Base-by-base conservation (phyloP, 2,888 invertebrate species). In the Hylaea fasciaria region DNA sequence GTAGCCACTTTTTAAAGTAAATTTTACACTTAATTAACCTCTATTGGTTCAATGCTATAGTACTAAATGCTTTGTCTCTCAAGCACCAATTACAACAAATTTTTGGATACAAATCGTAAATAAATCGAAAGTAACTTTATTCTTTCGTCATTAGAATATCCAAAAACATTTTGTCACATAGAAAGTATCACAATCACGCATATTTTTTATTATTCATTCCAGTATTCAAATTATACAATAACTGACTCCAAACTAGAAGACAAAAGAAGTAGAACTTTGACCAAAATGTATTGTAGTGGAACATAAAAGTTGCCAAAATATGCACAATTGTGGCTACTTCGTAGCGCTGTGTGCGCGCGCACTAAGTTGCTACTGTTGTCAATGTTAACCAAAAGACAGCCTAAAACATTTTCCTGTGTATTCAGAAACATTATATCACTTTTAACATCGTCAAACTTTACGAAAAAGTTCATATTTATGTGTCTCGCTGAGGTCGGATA, bases 351-450 rank as follows among this genome's bases (percentile, higher is more conserved):
- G 83, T 83, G 84, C 84, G 83, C 86, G 82, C 84, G 80, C 80
- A 75, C 83, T 84, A 83, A 76, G 81, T 81, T 80, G 80, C 83
- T 85, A 86, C 86, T 86, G 86, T 86, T 86, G 86, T 86, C 86
- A 86, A 81, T 85, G 83, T 83, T 81, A 82, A 80, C 74, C 78
- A 74, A 74, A 73, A 74, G 73, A 77, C 78, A 77, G 72, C 77
- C 76, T 80, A 79, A 57, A 72, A 68, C 52, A 47, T 57, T 1
- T 46, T 40, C 4, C 7, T 35, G 66, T 70, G 70, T 65, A 70
- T 66, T 65, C 70, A 70, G 70, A 70, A 70, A 69, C 53, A 55
- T 50, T n/a, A 22, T 17, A 58, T 58, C 17, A 55, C 10, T 41
- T 43, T 40, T 17, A 32, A 51, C 40, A 35, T 46, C 17, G 8